A percentile compares a stretch with the other conserved stretches of the same genome.
These are phyloP conservation scores for Xenopus borealis DNA, from an alignment of 2,113 vertebrate genomes.

Conservation along the genomic window DNA sequence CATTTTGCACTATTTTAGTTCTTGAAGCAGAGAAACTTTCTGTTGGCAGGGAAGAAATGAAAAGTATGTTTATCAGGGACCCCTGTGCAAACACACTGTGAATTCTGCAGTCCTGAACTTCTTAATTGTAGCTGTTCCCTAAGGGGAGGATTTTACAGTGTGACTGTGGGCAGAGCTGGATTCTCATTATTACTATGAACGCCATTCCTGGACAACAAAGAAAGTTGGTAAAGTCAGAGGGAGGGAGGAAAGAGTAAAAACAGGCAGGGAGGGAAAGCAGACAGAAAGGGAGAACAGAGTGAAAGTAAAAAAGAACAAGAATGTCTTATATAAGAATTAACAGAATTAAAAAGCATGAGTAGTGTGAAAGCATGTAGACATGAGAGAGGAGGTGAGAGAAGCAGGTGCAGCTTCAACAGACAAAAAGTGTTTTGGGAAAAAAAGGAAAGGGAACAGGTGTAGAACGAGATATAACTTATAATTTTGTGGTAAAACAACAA, in stretches of 20 bases:
- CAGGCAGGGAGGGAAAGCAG: background rate
- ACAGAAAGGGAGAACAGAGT: background rate
- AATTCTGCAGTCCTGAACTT: constrained; percentile 10
- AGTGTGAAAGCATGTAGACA: no score
- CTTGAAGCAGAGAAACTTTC: no score
- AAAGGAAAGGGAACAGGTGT: background rate
- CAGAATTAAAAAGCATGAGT: no score
- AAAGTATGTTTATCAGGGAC: constrained; percentile 1
- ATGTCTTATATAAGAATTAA: background rate
- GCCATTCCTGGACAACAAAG: constrained; percentile 45
- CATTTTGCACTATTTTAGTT: no score
- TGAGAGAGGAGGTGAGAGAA: no score
- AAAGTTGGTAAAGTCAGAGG: constrained; percentile 13
- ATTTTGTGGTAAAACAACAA: background rate
- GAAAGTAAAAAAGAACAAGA: background rate
- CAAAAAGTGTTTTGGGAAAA: background rate
- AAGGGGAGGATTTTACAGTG: constrained; percentile 31
- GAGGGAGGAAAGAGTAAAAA: background rate
- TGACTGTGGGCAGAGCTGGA: constrained; percentile 37
- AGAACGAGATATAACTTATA: background rate
- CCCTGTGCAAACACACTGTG: constrained; percentile 14
- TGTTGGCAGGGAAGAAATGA: background rate
- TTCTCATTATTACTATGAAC: constrained; percentile 40
- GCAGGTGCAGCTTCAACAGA: background rate
- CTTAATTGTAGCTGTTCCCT: constrained; percentile 17